Conservation (phyloP, 2,113 vertebrate genomes). For the Symphodus melops region DNA sequence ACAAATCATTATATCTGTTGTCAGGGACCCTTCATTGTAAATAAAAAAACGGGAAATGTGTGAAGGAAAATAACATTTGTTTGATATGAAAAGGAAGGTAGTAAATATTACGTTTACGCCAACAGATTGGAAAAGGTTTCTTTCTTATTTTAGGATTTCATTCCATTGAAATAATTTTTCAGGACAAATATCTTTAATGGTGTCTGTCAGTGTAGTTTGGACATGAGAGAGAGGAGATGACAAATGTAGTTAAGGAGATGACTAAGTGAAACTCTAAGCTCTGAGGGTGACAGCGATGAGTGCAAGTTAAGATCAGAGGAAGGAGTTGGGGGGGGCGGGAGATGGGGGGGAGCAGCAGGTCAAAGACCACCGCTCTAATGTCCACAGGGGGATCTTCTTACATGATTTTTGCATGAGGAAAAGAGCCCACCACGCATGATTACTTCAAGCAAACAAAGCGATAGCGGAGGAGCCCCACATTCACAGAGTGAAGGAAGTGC, state of each 20-base stretch:
- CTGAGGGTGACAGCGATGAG: conserved; percentile 74
- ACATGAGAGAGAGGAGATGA: conserved; percentile 45
- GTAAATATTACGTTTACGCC: neutral
- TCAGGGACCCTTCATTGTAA: neutral
- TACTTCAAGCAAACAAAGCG: conserved; percentile 69
- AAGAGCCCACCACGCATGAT: conserved; percentile 72
- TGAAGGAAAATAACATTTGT: too few species aligned
- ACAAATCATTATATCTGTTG: neutral
- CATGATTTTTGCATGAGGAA: conserved; percentile 62
- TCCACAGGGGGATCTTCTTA: conserved; percentile 73
- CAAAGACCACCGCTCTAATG: conserved; percentile 72
- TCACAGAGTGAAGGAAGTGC: conserved; percentile 17
- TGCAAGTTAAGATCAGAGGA: conserved; percentile 56
- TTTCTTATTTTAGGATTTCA: conserved; percentile 6
- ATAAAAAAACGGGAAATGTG: neutral
- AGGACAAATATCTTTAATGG: neutral
- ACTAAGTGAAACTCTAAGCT: conserved; percentile 43
- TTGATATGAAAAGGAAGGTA: neutral
- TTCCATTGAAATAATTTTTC: neutral
- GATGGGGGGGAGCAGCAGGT: conserved; percentile 69
- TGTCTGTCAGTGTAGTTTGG: conserved; percentile 7
- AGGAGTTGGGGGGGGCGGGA: conserved; percentile 52
- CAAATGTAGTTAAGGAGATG: conserved; percentile 46
- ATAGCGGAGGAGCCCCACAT: conserved; percentile 28
- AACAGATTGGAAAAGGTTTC: conserved; percentile 5